Evolutionary conservation across 1,140 invertebrate species (phyloP).

Genomic region (Drosophila takahashii): DNA sequence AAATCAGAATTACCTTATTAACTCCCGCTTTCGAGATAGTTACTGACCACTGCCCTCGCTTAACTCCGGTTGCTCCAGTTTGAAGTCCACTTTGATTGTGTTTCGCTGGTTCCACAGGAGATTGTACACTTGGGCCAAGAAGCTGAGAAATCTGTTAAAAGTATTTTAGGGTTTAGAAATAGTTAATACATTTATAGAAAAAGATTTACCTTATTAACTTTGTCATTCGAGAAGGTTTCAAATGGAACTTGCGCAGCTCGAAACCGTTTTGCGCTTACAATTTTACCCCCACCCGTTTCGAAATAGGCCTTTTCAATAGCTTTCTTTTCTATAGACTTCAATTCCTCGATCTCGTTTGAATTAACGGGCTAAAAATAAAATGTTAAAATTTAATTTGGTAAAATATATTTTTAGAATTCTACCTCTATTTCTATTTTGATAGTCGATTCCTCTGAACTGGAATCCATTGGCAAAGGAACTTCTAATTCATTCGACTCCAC

Average conservation of each 20-base stretch:
- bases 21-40: too few relatives aligned
- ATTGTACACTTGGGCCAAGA: too few relatives aligned
- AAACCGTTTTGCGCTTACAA: too few relatives aligned
- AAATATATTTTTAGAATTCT: too few relatives aligned
- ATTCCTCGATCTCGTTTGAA: not conserved
- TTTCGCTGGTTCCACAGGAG: too few relatives aligned
- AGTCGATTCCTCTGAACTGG: not conserved
- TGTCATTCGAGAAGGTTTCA: too few relatives aligned
- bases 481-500: not conserved
- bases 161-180: not conserved
- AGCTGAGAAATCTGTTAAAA: not conserved
- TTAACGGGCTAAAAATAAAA: not conserved
- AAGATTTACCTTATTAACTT: not conserved
- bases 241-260: too few relatives aligned
- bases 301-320: not conserved
- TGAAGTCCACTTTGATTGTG: too few relatives aligned
- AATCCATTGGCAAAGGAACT: not conserved
- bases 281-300: not conserved
- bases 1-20: not conserved
- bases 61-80: too few relatives aligned
- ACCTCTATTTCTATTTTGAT: constrained; percentile 4
- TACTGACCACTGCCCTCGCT: too few relatives aligned
- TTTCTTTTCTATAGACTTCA: not conserved
- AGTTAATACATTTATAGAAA: not conserved
- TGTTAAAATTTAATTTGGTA: not conserved